phyloP scores from a whole-genome alignment of 1,140 invertebrate species.

The Berghia stephanieae region DNA sequence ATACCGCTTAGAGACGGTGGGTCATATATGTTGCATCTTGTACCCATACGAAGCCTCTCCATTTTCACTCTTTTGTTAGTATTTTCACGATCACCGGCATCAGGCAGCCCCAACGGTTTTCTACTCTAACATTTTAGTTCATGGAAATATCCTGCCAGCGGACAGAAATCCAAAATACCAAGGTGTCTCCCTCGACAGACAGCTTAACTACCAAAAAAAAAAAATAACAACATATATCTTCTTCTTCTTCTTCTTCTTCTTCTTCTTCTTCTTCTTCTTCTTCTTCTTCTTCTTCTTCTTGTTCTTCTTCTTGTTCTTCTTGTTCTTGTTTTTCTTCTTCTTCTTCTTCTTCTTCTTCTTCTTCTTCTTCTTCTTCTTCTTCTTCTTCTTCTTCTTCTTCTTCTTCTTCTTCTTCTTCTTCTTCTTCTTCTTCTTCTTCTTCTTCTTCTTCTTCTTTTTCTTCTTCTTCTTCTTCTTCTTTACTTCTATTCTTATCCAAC shows the following conservation, averaged over 20 bases:
- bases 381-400: constrained; percentile 10
- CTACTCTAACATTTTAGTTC: no score
- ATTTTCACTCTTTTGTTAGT: no score
- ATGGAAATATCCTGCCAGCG: no score
- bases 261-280: neutral
- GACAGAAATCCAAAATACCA: no score
- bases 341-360: neutral
- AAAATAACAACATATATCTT: constrained; percentile 3
- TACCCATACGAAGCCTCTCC: no score
- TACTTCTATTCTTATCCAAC: no score
- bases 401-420: neutral
- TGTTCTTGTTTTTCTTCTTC: neutral
- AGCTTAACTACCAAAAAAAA: no score
- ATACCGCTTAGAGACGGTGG: no score
- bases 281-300: neutral
- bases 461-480: neutral
- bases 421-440: neutral
- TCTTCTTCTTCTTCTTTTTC: neutral
- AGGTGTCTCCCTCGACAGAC: no score
- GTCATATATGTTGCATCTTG: no score
- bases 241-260: neutral
- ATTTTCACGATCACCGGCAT: no score
- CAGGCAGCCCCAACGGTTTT: no score
- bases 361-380: neutral
- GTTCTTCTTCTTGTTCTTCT: neutral